Evolutionary conservation across 2,113 vertebrate genomes (phyloP).

Genomic region (Oceanodroma tethys): DNA sequence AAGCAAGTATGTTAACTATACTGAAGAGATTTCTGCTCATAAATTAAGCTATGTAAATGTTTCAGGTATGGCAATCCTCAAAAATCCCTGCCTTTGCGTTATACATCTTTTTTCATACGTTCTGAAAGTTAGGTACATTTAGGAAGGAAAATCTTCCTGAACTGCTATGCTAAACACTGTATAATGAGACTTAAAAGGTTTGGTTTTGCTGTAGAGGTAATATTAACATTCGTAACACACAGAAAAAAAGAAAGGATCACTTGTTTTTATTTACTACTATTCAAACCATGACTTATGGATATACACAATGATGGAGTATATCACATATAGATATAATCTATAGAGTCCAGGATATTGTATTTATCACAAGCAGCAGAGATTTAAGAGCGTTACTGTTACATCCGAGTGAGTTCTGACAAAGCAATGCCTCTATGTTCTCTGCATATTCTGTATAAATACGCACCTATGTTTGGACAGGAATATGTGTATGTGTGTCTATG

Average conservation of each 20-base stretch:
- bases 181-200: background rate
- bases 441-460: background rate
- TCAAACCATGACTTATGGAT: background rate
- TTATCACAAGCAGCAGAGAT: background rate
- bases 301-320: background rate
- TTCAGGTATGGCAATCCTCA: background rate
- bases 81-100: background rate
- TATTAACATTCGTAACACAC: background rate
- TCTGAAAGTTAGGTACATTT: background rate
- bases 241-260: background rate
- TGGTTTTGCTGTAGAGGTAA: background rate
- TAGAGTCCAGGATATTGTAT: background rate
- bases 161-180: fast-evolving
- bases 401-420: background rate
- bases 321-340: background rate
- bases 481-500: background rate
- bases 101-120: background rate
- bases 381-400: background rate
- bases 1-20: background rate
- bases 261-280: background rate
- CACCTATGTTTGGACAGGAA: background rate
- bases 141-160: background rate
- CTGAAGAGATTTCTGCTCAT: background rate
- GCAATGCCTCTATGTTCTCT: background rate
- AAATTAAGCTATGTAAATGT: background rate